Conservation (phyloP, 2,797 vertebrate species). For the Ctenosaura bakeri region DNA sequence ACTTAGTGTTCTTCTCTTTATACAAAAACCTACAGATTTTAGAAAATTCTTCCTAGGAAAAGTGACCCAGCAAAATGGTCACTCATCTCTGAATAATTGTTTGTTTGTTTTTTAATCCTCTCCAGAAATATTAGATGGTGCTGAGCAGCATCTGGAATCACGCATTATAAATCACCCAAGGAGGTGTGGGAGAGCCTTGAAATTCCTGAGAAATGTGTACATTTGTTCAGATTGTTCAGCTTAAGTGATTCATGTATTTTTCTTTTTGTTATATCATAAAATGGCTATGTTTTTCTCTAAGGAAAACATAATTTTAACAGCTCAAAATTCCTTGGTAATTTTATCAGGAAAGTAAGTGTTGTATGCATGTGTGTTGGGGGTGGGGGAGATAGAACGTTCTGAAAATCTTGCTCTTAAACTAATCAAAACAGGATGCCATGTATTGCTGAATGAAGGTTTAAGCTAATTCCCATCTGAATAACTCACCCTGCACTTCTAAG, state of each 20-base stretch:
- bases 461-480: slow-evolving; percentile 47
- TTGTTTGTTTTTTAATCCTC: not conserved
- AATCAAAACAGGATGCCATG: slow-evolving; percentile 37
- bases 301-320: slow-evolving; percentile 61
- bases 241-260: slow-evolving; percentile 24
- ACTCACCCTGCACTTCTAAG: slow-evolving; percentile 24
- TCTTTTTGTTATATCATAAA: slow-evolving; percentile 60
- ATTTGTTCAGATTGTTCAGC: slow-evolving; percentile 16
- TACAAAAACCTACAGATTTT: not conserved
- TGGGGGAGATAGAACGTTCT: slow-evolving; percentile 54
- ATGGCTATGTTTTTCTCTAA: slow-evolving; percentile 60
- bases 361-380: slow-evolving; percentile 10
- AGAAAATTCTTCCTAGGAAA: not conserved
- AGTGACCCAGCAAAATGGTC: not conserved
- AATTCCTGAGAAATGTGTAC: slow-evolving; percentile 17
- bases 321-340: slow-evolving; percentile 55
- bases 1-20: not conserved
- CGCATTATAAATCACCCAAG: not conserved
- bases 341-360: slow-evolving; percentile 57
- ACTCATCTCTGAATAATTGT: slow-evolving; percentile 24
- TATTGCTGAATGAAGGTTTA: slow-evolving; percentile 53
- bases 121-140: too few species aligned
- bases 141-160: not conserved
- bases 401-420: slow-evolving; percentile 40
- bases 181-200: not conserved